Conservation (phyloP, 2,113 vertebrate genomes). For the Hemicordylus capensis region DNA sequence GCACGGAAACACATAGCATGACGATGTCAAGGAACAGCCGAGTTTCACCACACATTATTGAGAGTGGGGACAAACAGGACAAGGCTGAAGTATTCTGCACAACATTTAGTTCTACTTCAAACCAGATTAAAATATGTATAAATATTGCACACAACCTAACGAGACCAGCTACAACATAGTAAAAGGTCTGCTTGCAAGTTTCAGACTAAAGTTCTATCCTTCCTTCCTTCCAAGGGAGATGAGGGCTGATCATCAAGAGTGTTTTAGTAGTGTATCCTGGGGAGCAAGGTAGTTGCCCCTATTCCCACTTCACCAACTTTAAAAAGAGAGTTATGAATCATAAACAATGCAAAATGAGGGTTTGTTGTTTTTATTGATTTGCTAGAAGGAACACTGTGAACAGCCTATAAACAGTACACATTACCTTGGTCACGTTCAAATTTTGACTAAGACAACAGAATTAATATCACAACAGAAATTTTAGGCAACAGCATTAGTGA, state of each 20-base stretch:
- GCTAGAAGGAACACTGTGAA: not conserved
- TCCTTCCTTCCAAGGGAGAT: too few species aligned
- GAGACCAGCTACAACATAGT: too few species aligned
- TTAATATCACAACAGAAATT: not conserved
- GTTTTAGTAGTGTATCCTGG: too few species aligned
- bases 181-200: too few species aligned
- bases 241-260: too few species aligned
- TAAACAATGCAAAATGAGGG: not conserved
- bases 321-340: not conserved
- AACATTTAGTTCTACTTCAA: not conserved
- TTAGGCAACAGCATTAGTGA: not conserved
- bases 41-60: not conserved
- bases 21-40: not conserved
- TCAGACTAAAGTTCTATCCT: too few species aligned
- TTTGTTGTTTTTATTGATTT: slow-evolving; percentile 1
- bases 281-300: not conserved
- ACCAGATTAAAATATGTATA: too few species aligned
- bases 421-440: not conserved
- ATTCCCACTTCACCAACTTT: not conserved
- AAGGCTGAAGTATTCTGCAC: not conserved
- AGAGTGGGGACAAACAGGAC: not conserved
- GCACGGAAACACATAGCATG: not conserved
- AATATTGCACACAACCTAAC: too few species aligned
- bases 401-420: not conserved
- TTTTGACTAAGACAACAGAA: not conserved